Evolutionary conservation across 1,140 invertebrate species (phyloP), one percentile per base, ranked within the genome.

Genomic region (Drosophila hydei): DNA sequence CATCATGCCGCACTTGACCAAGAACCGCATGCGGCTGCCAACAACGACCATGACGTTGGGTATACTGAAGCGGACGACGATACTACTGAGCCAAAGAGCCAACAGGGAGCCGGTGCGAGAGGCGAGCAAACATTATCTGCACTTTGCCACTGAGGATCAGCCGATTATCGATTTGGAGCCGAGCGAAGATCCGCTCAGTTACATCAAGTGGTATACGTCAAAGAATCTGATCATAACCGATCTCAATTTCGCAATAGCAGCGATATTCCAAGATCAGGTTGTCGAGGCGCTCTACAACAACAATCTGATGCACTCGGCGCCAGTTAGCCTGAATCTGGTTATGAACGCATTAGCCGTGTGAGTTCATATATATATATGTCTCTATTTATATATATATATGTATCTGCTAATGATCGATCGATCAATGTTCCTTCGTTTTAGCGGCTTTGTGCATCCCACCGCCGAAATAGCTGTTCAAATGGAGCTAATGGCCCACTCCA

Each of bases 291-390:
- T 55, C 0, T 84, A 68, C 18, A 79, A 84, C 42, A 50, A 30
- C 1, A 51, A 60, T 33, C 30, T 75, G 16, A 30, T 23, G 0
- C 8, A 64, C 1, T 14, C 76, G 4, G 60, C 75, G 0, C 76
- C 79, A 8, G 18, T 79, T 4, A 70, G 79, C 18, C 4, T 84
- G 33, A 65, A 47, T 0, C 33, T 60, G 0, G 36, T 63, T 0
- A 67, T 84, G 79, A 38, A 84, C n/a, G 58, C 72, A 1, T 25
- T 84, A 7, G 79, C 79, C 12, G 45, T 62, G 79, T 84, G 51
- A 14, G 79, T 64, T 9, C 9, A 6, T 9, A 40, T 40, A 40
- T 40, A n/a, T 40, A 14, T 14, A 40, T 3, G 14, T 14, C 1
- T 14, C 6, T 14, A 2, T 14, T 14, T n/a, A 5, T 14, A n/a